Percentiles rank a stretch among this genome's conserved stretches.
Conservation (phyloP, 2,888 invertebrate species). For the Priocnemis perturbator region DNA sequence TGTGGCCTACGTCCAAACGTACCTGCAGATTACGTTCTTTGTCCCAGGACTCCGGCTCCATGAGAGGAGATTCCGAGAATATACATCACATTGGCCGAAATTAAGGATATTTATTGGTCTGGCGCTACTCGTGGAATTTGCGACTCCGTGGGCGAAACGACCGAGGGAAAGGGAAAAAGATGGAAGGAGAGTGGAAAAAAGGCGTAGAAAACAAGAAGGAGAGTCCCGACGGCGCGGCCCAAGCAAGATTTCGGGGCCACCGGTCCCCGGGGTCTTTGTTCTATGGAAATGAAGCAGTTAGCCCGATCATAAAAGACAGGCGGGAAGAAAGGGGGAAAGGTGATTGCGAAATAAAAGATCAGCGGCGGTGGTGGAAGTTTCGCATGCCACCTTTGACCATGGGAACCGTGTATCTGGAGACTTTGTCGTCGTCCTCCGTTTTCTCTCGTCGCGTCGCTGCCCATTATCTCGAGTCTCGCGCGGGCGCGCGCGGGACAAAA, state of each 20-base stretch:
- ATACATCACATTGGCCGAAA: slow-evolving; percentile 65
- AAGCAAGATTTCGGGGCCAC: too few species aligned
- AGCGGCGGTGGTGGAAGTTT: too few species aligned
- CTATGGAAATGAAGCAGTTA: slow-evolving; percentile 57
- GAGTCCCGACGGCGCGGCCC: slow-evolving; percentile 16
- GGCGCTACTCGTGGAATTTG: slow-evolving; percentile 67
- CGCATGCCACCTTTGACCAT: too few species aligned
- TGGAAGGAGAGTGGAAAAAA: slow-evolving; percentile 15
- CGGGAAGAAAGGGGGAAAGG: background rate
- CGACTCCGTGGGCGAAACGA: slow-evolving; percentile 41
- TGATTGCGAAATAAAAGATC: slow-evolving; percentile 3
- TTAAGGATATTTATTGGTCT: slow-evolving; percentile 72
- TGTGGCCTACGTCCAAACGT: slow-evolving; percentile 16
- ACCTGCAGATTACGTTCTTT: slow-evolving; percentile 56
- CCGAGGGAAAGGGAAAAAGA: too few species aligned
- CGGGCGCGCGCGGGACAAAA: background rate
- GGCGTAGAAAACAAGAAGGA: slow-evolving; percentile 13
- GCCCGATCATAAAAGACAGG: slow-evolving; percentile 37
- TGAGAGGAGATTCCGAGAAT: slow-evolving; percentile 63
- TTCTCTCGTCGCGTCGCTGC: too few species aligned
- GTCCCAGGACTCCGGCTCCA: slow-evolving; percentile 46
- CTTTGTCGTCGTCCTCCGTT: background rate
- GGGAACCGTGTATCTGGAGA: background rate
- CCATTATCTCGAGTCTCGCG: too few species aligned
- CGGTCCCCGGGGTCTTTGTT: slow-evolving; percentile 48